Conservation (phyloP, 2,888 invertebrate species). For the Danaus chrysippus region DNA sequence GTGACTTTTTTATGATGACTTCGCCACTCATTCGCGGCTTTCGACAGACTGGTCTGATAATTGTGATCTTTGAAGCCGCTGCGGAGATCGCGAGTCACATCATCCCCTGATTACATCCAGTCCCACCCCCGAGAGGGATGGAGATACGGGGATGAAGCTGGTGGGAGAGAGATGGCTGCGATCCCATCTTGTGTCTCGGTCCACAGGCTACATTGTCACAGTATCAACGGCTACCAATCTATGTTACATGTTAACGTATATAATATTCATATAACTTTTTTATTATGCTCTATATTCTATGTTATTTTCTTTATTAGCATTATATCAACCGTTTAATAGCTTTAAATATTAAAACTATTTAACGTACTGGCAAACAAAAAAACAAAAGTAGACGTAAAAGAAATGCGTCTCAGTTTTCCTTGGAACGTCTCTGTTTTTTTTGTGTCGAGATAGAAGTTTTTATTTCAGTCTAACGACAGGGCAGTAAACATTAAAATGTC, state of each 20-base stretch:
- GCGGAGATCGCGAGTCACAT: slow-evolving; percentile 78
- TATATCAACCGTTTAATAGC: too few relatives aligned
- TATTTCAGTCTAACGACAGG: slow-evolving; percentile 39
- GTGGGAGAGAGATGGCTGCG: slow-evolving; percentile 61
- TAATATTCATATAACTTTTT: slow-evolving; percentile 20
- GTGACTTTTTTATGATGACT: slow-evolving; percentile 65
- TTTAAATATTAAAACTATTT: too few relatives aligned
- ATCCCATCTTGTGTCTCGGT: slow-evolving; percentile 82
- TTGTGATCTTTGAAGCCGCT: slow-evolving; percentile 77
- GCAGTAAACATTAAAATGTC: slow-evolving; percentile 74
- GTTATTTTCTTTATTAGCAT: too few relatives aligned
- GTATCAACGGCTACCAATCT: slow-evolving; percentile 62
- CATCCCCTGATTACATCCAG: slow-evolving; percentile 79
- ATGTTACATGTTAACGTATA: slow-evolving; percentile 57
- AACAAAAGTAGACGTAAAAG: too few relatives aligned
- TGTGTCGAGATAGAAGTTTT: neutral
- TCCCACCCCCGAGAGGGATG: slow-evolving; percentile 70
- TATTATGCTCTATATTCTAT: too few relatives aligned
- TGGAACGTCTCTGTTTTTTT: neutral
- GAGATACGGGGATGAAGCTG: slow-evolving; percentile 24
- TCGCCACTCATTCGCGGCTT: slow-evolving; percentile 71
- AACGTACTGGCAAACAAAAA: too few relatives aligned
- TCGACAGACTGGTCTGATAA: slow-evolving; percentile 77
- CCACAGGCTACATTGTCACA: slow-evolving; percentile 78
- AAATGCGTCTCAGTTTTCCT: too few relatives aligned